Conservation (phyloP, 2,888 invertebrate genomes). For the Cheilosia grossa region DNA sequence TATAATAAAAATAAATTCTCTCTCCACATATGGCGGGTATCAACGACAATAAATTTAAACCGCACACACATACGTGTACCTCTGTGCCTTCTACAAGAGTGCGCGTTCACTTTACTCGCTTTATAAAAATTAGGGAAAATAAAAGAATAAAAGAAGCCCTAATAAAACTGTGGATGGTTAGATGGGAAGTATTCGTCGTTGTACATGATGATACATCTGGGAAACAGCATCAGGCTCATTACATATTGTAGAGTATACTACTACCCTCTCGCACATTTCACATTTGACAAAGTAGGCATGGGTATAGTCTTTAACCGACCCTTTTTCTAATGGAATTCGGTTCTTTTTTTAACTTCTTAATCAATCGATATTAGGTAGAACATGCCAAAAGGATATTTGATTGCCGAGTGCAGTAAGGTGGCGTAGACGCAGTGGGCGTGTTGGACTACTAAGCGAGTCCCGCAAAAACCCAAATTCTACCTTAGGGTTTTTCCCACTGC, state of each 20-base stretch:
- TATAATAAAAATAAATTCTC: constrained; percentile 67
- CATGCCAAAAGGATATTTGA: too few species aligned
- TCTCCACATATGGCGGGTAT: constrained; percentile 45
- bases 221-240: neutral
- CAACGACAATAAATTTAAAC: constrained; percentile 41
- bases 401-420: too few species aligned
- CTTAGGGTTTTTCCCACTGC: too few species aligned
- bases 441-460: too few species aligned
- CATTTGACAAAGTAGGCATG: neutral
- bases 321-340: neutral
- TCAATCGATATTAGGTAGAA: too few species aligned
- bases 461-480: too few species aligned
- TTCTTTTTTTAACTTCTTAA: neutral
- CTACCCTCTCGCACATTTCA: neutral
- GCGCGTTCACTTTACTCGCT: constrained; percentile 16
- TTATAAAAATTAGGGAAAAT: constrained; percentile 17
- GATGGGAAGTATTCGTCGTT: neutral
- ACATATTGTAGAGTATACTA: neutral
- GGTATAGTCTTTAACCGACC: neutral
- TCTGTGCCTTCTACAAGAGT: neutral
- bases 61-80: neutral
- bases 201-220: neutral
- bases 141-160: constrained; percentile 14
- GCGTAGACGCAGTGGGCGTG: too few species aligned
- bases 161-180: constrained; percentile 33